Evolutionary conservation across 2,888 invertebrate genomes (phyloP), one percentile per base, ranked within the genome.

Genomic region (Lochmaea capreae): DNA sequence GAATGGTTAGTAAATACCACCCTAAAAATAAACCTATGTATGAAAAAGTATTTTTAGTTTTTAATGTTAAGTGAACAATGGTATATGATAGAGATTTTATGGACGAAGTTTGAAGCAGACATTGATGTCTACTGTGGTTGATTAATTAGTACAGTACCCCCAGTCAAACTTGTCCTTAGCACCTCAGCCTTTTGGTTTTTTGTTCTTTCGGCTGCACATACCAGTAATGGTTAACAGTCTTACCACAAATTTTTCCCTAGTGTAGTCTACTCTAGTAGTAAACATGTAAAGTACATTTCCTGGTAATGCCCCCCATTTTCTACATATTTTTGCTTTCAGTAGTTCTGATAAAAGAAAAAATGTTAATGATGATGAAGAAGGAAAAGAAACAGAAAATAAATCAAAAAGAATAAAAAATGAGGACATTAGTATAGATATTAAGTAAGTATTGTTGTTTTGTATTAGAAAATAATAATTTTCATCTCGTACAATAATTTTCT

Each of bases 341-440:
- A 62, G 66, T 43, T 78, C 22, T 67, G 71, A 74, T 52, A 87
- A 87, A 78, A 83, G 87, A 22, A 84, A 82, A 57, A 79, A 78
- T 70, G 84, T 83, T 8, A 82, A 82, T 22, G 79, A 79, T 39
- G 80, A 78, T 18, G 79, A 79, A 77, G 10, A 78, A 79, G 46
- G 65, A 72, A 8, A 78, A 22, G 79, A 79, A 78, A 12, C 78
- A 79, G 46, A 66, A 72, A 9, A 68, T 73, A 57, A 63, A 43
- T 58, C 75, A 5, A 87, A 87, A 80, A 84, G 82, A 62, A 75
- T 79, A 26, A 85, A 84, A 82, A 76, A 79, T 10, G 86, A 85
- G 33, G 82, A 84, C 70, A 85, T 84, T 70, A 84, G 85, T 42
- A 82, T 86, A 11, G 86, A 87, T 79, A 86, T 87, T 59, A 86